Base-by-base conservation (phyloP, 2,888 invertebrate species). In the Dichetophora obliterata region DNA sequence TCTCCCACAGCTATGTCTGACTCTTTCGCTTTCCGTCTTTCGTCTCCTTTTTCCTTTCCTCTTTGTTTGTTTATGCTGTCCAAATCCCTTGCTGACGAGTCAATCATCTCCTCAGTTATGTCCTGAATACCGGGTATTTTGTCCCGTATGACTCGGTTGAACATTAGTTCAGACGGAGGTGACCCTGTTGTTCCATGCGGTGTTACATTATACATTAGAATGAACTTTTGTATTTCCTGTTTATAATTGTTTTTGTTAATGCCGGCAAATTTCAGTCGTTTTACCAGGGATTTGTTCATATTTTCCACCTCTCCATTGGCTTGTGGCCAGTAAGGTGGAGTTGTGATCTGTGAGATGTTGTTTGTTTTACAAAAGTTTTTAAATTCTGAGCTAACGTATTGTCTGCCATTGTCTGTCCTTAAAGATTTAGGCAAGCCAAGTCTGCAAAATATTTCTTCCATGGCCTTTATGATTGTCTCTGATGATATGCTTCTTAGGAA, bases 401-500 rank as follows among this genome's bases (percentile, higher is more conserved):
- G n/a, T n/a, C 2, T 2, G 2, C 19, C 70, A 50, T 78, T 34
- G 5, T 34, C 31, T 5, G 31, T 34, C 5, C 31, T 34, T 34
- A 34, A 5, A 34, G 31, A 34, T 34, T 34, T 34, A 5, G 31
- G 31, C 31, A 34, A 34, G 5, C 31, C 31, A 5, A 34, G 31
- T 34, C 31, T 3, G 5, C 31, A 34, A 34, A 34, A 34, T 34
- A 34, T 34, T 5, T 5, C 5, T 5, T 34, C 31, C 31, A 34
- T 34, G 5, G 31, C 31, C 31, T 34, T 34, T 34, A 34, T 34
- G 31, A 34, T 34, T 3, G 4, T 77, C 11, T 66, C 37, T 3
- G 76, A 78, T 24, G 76, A 80, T 43, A 78, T 78, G 72, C 78
- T 75, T 63, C n/a, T n/a, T n/a, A n/a, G 5, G 5, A 31, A 31